These are phyloP conservation scores for Pseudomyrmex sp. DNA, from an alignment of 1,140 invertebrate genomes.

Conservation along the genomic window DNA sequence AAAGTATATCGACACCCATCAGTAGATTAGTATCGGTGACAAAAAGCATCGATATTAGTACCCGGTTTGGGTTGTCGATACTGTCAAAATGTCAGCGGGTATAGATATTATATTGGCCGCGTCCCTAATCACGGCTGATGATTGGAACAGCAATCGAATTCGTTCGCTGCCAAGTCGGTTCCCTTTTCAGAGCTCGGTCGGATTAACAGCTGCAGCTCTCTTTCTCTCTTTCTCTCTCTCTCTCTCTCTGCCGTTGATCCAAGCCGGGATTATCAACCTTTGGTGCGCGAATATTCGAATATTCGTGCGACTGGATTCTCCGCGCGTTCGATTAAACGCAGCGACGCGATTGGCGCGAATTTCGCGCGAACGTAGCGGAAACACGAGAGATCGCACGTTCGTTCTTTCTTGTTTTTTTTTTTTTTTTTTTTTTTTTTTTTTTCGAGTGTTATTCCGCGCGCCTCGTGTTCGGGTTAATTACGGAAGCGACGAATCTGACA, in stretches of 20 bases:
- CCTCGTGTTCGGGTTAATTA: constrained; percentile 16
- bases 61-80: constrained; percentile 15
- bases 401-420: neutral
- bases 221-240: no score
- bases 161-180: constrained; percentile 11
- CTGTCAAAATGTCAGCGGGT: constrained; percentile 32
- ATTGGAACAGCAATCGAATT: constrained; percentile 18
- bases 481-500: no score
- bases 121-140: constrained; percentile 38
- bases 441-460: neutral
- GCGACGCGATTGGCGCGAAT: constrained; percentile 44
- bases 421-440: neutral
- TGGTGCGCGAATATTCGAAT: constrained; percentile 47
- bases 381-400: constrained; percentile 16
- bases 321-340: constrained; percentile 50
- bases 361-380: constrained; percentile 27
- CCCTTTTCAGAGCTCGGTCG: constrained; percentile 33
- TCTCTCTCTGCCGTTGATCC: neutral
- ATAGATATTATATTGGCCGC: constrained; percentile 9
- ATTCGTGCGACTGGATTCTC: constrained; percentile 16
- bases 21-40: constrained; percentile 20
- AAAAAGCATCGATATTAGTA: constrained; percentile 1
- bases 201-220: constrained; percentile 21
- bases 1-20: constrained; percentile 43
- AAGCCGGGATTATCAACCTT: constrained; percentile 31